A percentile compares a stretch with the other conserved stretches of the same genome.
Conservation (phyloP, 2,888 invertebrate genomes). For the Panopea generosa region DNA sequence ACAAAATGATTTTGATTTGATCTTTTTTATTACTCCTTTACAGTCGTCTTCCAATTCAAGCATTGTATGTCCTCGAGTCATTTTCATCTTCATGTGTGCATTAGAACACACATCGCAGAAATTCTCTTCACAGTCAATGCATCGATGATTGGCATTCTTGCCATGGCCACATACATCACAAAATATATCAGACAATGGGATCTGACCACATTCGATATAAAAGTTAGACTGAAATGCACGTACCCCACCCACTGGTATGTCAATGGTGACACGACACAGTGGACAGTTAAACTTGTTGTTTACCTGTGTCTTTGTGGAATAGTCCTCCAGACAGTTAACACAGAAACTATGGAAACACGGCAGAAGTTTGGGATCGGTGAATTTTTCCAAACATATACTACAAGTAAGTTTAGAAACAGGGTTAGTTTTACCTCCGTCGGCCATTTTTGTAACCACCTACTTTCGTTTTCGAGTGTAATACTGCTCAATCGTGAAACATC, state of each 20-base stretch:
- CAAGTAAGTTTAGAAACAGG: conserved; percentile 4
- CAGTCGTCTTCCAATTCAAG: no score
- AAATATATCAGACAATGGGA: not conserved
- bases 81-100: conserved; percentile 3
- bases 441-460: not conserved
- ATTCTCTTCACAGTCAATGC: not conserved
- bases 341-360: conserved; percentile 42
- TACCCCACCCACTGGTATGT: conserved; percentile 23
- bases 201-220: conserved; percentile 1
- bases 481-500: no score
- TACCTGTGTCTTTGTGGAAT: conserved; percentile 21
- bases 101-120: not conserved
- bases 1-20: no score
- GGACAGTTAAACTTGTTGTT: conserved; percentile 25
- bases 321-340: conserved; percentile 30
- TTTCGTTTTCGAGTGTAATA: no score
- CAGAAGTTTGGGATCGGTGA: conserved; percentile 29
- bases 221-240: conserved; percentile 9
- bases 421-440: not conserved
- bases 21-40: no score
- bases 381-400: conserved; percentile 31
- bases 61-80: not conserved
- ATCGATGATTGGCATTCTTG: not conserved
- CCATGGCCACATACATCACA: conserved; percentile 27
- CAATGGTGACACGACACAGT: conserved; percentile 11